These are phyloP conservation scores for Diarsia mendica DNA, from an alignment of 2,888 invertebrate species.

Conservation along the genomic window DNA sequence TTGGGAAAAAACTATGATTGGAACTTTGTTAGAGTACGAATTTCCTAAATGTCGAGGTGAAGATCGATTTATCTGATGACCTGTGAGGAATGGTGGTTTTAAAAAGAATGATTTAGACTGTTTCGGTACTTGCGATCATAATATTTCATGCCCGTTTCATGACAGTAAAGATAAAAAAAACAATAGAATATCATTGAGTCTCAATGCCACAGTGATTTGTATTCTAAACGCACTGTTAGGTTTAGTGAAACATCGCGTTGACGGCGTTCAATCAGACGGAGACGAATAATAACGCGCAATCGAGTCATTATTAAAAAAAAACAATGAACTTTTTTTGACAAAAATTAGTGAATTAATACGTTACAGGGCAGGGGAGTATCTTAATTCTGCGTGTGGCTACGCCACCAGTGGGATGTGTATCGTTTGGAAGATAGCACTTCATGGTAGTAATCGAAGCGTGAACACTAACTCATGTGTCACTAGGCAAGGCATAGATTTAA, in stretches of 20 bases:
- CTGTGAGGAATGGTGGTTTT: constrained; percentile 46
- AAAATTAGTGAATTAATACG: too few species aligned
- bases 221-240: constrained; percentile 26
- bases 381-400: too few species aligned
- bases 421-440: too few species aligned
- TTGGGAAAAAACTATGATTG: constrained; percentile 52
- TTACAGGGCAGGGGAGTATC: too few species aligned
- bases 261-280: constrained; percentile 4
- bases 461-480: too few species aligned
- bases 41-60: constrained; percentile 61
- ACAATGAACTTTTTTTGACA: too few species aligned
- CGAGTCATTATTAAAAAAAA: too few species aligned
- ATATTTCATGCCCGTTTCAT: constrained; percentile 27
- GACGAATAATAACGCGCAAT: constrained; percentile 5
- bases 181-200: constrained; percentile 50
- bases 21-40: constrained; percentile 42
- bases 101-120: constrained; percentile 29
- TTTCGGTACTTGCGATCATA: constrained; percentile 32
- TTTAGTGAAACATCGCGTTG: constrained; percentile 21
- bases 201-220: constrained; percentile 43
- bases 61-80: constrained; percentile 59
- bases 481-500: too few species aligned
- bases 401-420: too few species aligned
- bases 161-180: constrained; percentile 46
- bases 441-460: too few species aligned